phyloP scores from a whole-genome alignment of 2,888 invertebrate species.

The Abscondita cerata region DNA sequence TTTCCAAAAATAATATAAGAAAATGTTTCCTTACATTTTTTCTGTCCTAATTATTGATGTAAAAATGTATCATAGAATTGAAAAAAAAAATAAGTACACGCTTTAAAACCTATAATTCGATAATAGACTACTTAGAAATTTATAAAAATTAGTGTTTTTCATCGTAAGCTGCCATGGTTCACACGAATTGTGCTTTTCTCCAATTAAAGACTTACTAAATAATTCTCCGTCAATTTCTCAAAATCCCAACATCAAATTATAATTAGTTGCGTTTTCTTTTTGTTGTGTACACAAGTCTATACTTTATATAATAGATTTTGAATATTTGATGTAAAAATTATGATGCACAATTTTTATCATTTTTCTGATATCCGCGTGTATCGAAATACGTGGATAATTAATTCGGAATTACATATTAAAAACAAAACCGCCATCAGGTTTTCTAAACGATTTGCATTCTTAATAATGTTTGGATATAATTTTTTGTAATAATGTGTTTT shows the following conservation, averaged over 20 bases:
- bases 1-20: constrained; percentile 28
- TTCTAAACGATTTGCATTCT: constrained; percentile 35
- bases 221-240: constrained; percentile 14
- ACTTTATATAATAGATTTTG: constrained; percentile 26
- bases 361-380: no score
- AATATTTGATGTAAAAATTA: constrained; percentile 18
- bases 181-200: constrained; percentile 24
- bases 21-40: constrained; percentile 19
- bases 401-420: no score
- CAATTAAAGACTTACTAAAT: constrained; percentile 27
- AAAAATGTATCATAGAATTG: constrained; percentile 18
- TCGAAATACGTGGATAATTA: no score
- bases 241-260: constrained; percentile 21
- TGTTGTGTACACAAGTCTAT: constrained; percentile 24
- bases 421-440: constrained; percentile 6
- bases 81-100: constrained; percentile 12
- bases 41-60: constrained; percentile 14
- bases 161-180: constrained; percentile 30
- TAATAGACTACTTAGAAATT: constrained; percentile 23
- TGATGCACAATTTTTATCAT: no score
- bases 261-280: constrained; percentile 26
- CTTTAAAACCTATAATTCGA: constrained; percentile 21
- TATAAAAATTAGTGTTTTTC: constrained; percentile 33
- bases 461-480: constrained; percentile 32
- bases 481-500: constrained; percentile 32